Evolutionary conservation across 2,888 invertebrate species (phyloP).

Genomic region (Cantharis nigra): DNA sequence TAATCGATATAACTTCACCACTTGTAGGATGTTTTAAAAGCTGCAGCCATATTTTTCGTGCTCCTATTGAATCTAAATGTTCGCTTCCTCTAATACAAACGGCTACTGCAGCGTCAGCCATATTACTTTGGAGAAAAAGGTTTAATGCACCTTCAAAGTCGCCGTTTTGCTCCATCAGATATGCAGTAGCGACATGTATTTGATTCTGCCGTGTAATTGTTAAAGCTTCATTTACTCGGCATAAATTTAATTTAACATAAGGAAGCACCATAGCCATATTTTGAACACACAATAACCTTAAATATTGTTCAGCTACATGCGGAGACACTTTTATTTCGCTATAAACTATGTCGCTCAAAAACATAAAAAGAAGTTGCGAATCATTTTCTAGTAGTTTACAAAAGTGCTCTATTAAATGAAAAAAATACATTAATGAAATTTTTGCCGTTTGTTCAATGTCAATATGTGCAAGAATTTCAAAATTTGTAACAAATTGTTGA

Average conservation of each 20-base stretch:
- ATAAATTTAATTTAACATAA: slow-evolving; percentile 60
- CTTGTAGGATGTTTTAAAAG: slow-evolving; percentile 57
- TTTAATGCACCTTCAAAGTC: slow-evolving; percentile 74
- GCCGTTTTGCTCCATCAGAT: slow-evolving; percentile 75
- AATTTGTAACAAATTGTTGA: slow-evolving; percentile 55
- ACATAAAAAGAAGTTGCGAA: slow-evolving; percentile 58
- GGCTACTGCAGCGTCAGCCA: slow-evolving; percentile 49
- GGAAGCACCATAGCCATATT: slow-evolving; percentile 61
- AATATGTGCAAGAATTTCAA: slow-evolving; percentile 62
- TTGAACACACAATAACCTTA: slow-evolving; percentile 66
- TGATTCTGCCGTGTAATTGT: slow-evolving; percentile 67
- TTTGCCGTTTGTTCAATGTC: slow-evolving; percentile 67
- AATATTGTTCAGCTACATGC: slow-evolving; percentile 62
- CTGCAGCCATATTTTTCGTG: slow-evolving; percentile 59
- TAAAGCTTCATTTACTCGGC: slow-evolving; percentile 67
- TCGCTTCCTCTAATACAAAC: slow-evolving; percentile 58
- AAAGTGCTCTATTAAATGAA: slow-evolving; percentile 55
- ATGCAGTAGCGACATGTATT: slow-evolving; percentile 70
- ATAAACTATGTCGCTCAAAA: slow-evolving; percentile 63
- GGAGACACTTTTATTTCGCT: slow-evolving; percentile 53
- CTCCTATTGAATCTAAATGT: slow-evolving; percentile 53
- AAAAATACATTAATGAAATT: slow-evolving; percentile 64
- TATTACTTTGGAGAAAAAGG: slow-evolving; percentile 58
- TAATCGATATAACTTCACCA: slow-evolving; percentile 52
- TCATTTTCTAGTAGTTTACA: slow-evolving; percentile 55